Base-by-base conservation (phyloP, 2,888 invertebrate genomes). In the Pocota personata region DNA sequence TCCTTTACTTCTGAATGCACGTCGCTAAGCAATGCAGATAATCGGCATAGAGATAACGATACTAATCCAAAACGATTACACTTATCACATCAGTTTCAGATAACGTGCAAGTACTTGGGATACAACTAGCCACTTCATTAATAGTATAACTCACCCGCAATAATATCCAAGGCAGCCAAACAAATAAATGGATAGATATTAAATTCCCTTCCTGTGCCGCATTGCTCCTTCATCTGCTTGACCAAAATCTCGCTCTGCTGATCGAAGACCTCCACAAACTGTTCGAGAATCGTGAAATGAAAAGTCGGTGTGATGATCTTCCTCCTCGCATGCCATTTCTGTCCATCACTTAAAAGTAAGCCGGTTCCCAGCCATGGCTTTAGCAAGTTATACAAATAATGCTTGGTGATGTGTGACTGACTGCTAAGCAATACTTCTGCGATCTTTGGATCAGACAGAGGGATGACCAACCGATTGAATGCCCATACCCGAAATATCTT, bases 291-390 rank as follows among this genome's bases (percentile, higher is more conserved):
- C 89, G 95, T 95, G 90, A 96, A 96, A 90, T 97, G 97, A 90
- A 97, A 97, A 0, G 96, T 94, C 1, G 96, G 96, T 0, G 96
- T 96, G 66, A 97, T 92, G 80, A 96, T 94, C 91, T 95, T 96
- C 35, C 97, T 93, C 21, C 95, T 93, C 0, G 92, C 92, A 88
- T 93, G 94, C 97, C 97, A 97, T 92, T 94, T 94, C 0, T 90
- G 87, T 32, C 91, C 91, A 32, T 89, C 89, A 80, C 91, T 91
- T 5, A 91, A 69, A 0, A 92, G 83, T 0, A 92, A 66, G 0
- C 92, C 92, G 2, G 87, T 88, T 4, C 92, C 92, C 48, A 92
- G 88, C 92, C 92, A 92, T 16, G 88, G 88, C 0, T 87, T 71
- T 1, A 92, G 86, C 10, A 91, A 82, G 27, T 89, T 69, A 76